Evolutionary conservation across 2,797 vertebrate genomes (phyloP), one percentile per base, ranked within the genome.

Genomic region (Leptoclinus maculatus): DNA sequence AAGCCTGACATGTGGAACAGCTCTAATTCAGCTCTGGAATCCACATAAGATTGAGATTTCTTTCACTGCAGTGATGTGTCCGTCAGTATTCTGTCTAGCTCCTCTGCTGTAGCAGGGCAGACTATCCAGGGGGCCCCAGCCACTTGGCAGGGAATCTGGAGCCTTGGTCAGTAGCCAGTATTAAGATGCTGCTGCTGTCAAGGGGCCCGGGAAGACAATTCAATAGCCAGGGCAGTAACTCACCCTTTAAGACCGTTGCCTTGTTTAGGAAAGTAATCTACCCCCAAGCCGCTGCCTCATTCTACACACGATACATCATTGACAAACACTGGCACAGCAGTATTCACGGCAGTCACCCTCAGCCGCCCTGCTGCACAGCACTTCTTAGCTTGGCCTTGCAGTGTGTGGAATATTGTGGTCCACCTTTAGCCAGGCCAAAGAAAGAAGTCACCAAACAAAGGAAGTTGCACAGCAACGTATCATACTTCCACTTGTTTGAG

Each of bases 141-240:
- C 54, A 74, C 85, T 88, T 94, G 92, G 87, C 88, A 87, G 68
- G 39, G 63, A 83, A 64, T 79, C 68, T 51, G 79, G 69, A 54
- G 77, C 76, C 79, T 85, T 88, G 88, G 82, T 87, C 87, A 59
- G 77, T 49, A 76, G 84, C 87, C 87, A 88, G 83, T 69, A 91
- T 94, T 89, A 89, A 92, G 91, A 93, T 89, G 87, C 86, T 87
- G 67, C 88, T 85, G 84, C 89, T 90, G 89, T 91, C 88, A 84
- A 71, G 87, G 85, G 88, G 71, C 60, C 74, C 77, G 47, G 75
- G 83, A 88, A 87, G 77, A 71, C 81, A 87, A 87, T 79, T 83
- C 88, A 91, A 89, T 79, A 92, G 89, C 67, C 68, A 51, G 83
- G 65, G 83, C 83, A 84, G 89, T 89, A 91, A 90, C 83, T 90